These are phyloP conservation scores for Saguinus imperator DNA, from an alignment of 2,113 vertebrate species.

Conservation along the genomic window DNA sequence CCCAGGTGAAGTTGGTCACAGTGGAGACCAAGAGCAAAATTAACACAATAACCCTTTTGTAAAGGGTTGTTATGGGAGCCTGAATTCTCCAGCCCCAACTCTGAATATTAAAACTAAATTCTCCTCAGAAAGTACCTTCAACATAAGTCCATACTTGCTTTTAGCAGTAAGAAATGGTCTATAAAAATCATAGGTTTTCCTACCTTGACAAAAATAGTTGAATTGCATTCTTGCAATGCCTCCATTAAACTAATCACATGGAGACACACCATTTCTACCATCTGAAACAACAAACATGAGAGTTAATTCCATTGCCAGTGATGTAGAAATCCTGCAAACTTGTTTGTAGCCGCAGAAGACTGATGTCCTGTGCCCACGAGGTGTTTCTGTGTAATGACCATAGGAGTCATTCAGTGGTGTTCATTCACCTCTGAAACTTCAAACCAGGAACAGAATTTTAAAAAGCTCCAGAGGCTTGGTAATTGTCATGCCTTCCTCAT, in stretches of 20 bases:
- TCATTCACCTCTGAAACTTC: constrained; percentile 42
- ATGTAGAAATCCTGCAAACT: not conserved
- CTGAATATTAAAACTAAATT: not conserved
- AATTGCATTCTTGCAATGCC: constrained; percentile 98
- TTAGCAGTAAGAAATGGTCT: constrained; percentile 18
- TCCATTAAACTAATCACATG: constrained; percentile 99
- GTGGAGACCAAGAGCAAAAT: not conserved
- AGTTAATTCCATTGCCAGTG: constrained; percentile 46
- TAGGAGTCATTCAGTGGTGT: not conserved
- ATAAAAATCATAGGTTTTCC: constrained; percentile 57
- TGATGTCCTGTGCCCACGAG: not conserved
- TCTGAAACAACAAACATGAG: constrained; percentile 83
- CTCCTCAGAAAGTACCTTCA: not conserved
- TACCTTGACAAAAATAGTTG: constrained; percentile 99
- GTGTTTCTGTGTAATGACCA: not conserved
- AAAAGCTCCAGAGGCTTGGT: not conserved
- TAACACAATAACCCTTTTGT: not conserved
- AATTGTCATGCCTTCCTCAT: constrained; percentile 6
- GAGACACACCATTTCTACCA: constrained; percentile 99
- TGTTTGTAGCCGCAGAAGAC: not conserved
- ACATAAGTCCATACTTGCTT: constrained; percentile 30
- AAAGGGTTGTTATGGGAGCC: not conserved
- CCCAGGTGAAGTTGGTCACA: not conserved
- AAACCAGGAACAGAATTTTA: constrained; percentile 36
- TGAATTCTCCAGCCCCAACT: not conserved